Percentiles rank a stretch among this genome's conserved stretches.
phyloP scores from a whole-genome alignment of 2,888 invertebrate species.

The Altica lythri region DNA sequence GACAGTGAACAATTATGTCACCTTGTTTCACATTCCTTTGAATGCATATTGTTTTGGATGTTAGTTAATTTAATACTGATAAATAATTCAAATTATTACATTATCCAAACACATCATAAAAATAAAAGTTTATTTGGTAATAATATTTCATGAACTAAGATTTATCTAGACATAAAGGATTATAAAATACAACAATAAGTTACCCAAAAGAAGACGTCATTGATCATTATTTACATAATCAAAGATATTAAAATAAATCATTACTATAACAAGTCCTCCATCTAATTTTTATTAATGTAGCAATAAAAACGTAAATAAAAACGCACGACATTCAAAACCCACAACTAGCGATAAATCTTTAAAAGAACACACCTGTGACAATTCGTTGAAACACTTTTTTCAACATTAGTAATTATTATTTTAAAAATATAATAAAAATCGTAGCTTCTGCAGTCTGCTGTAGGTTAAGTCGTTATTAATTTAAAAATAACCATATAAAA shows the following conservation, averaged over 20 bases:
- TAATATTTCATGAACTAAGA: too few species aligned
- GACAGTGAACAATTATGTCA: too few species aligned
- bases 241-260: constrained; percentile 8
- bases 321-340: constrained; percentile 3
- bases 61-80: too few species aligned
- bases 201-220: constrained; percentile 4
- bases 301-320: constrained; percentile 19
- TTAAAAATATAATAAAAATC: constrained; percentile 13
- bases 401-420: constrained; percentile 6
- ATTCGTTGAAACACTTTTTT: constrained; percentile 8
- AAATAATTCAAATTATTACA: too few species aligned
- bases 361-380: constrained; percentile 3
- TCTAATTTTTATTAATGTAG: constrained; percentile 18
- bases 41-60: too few species aligned
- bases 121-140: too few species aligned
- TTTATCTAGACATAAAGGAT: too few species aligned
- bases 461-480: constrained; percentile 1
- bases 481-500: constrained; percentile 4
- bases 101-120: too few species aligned
- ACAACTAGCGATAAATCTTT: constrained; percentile 16
- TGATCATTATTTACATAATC: constrained; percentile 10
- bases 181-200: neutral
- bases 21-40: too few species aligned
- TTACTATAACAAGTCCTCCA: constrained; percentile 3
- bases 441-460: constrained; percentile 6